phyloP scores from a whole-genome alignment of 2,113 vertebrate species.

The Coracopsis vasa region DNA sequence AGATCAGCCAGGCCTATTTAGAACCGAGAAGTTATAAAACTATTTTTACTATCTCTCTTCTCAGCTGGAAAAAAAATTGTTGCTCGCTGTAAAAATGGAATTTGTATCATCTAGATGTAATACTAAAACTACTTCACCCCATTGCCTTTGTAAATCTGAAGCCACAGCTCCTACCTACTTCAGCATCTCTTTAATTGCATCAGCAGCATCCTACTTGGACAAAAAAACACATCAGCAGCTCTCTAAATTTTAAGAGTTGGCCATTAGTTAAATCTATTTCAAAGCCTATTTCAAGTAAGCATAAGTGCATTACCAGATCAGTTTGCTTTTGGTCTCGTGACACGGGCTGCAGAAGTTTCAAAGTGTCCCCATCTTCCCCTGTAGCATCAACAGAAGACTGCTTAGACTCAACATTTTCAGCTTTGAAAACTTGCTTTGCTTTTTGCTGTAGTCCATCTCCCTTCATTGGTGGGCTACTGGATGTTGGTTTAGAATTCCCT shows the following conservation, averaged over 20 bases:
- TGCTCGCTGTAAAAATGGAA: not conserved
- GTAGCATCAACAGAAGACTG: not conserved
- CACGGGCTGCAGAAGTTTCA: constrained; percentile 69
- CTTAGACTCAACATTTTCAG: constrained; percentile 25
- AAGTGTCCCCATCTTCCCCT: constrained; percentile 55
- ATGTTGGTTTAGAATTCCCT: constrained; percentile 20
- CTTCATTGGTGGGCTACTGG: constrained; percentile 8
- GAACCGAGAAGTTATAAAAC: not conserved
- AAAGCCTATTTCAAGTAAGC: not conserved
- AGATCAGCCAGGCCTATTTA: not conserved
- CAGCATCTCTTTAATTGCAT: not conserved
- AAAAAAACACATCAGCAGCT: not conserved
- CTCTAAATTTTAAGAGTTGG: not conserved
- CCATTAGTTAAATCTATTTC: not conserved
- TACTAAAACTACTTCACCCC: not conserved
- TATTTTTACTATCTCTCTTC: not conserved
- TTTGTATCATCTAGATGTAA: not conserved
- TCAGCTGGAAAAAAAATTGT: not conserved
- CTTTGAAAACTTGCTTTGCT: constrained; percentile 1
- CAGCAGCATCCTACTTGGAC: not conserved
- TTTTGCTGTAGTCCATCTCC: constrained; percentile 40
- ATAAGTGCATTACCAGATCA: constrained; percentile 69
- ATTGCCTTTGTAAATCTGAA: not conserved
- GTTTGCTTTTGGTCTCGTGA: constrained; percentile 29
- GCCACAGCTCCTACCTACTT: not conserved